Evolutionary conservation across 1,140 invertebrate genomes (phyloP).

Genomic region (Uloborus diversus): DNA sequence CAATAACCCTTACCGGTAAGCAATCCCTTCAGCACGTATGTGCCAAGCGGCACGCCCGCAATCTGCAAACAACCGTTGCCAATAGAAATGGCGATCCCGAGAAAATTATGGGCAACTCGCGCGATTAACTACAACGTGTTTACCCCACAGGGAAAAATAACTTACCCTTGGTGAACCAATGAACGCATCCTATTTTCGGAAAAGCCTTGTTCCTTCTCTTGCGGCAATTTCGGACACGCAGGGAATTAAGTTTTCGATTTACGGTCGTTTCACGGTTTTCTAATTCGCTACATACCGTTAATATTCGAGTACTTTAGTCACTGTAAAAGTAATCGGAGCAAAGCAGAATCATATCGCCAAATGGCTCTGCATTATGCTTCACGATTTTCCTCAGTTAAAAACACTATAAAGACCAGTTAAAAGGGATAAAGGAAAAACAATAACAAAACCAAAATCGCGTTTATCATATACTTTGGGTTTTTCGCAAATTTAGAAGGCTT

Average conservation of each 20-base stretch:
- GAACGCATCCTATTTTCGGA: conserved; percentile 23
- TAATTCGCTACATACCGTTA: neutral
- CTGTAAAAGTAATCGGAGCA: no score
- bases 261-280: neutral
- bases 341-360: no score
- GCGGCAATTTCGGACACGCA: neutral
- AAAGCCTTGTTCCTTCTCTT: neutral
- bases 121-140: conserved; percentile 6
- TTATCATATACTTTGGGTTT: no score
- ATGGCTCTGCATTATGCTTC: no score
- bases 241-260: conserved; percentile 44
- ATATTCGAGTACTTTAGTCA: no score
- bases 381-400: no score
- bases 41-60: neutral
- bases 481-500: no score
- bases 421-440: no score
- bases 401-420: no score
- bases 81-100: neutral
- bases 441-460: no score
- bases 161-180: neutral
- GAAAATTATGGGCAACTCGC: neutral
- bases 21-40: neutral
- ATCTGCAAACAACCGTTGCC: neutral
- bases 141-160: conserved; percentile 26
- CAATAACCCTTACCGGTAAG: no score